Percentiles rank a stretch among this genome's conserved stretches.
phyloP scores from a whole-genome alignment of 2,888 invertebrate genomes.

The Leucoma salicis region DNA sequence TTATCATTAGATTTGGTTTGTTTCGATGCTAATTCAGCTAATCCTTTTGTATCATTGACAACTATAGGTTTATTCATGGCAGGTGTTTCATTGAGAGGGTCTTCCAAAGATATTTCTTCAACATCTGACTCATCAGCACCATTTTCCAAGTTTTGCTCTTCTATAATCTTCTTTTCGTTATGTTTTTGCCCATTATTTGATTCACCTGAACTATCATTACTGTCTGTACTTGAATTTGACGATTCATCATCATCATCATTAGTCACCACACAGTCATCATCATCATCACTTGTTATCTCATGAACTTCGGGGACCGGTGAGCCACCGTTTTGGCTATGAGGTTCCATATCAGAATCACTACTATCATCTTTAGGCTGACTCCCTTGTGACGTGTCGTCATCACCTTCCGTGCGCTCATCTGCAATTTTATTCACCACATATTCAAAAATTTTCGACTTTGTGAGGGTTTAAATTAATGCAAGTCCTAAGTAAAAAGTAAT shows the following conservation, averaged over 20 bases:
- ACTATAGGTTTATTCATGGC: slow-evolving; percentile 80
- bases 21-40: slow-evolving; percentile 87
- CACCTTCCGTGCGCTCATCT: slow-evolving; percentile 77
- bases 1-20: slow-evolving; percentile 67
- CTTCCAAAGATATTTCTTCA: slow-evolving; percentile 84
- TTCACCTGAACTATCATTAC: slow-evolving; percentile 83
- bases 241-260: slow-evolving; percentile 76
- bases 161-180: slow-evolving; percentile 77
- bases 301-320: slow-evolving; percentile 73
- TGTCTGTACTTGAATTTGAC: slow-evolving; percentile 80
- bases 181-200: slow-evolving; percentile 69
- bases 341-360: slow-evolving; percentile 67
- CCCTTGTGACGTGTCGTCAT: slow-evolving; percentile 76
- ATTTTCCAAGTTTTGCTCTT: slow-evolving; percentile 78
- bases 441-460: slow-evolving; percentile 1
- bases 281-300: slow-evolving; percentile 81
- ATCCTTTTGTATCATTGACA: slow-evolving; percentile 87
- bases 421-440: slow-evolving; percentile 34
- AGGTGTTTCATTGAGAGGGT: slow-evolving; percentile 81
- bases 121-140: slow-evolving; percentile 63
- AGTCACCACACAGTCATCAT: slow-evolving; percentile 80
- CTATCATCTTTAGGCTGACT: slow-evolving; percentile 74
- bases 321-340: slow-evolving; percentile 70
- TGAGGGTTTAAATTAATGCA: not conserved
- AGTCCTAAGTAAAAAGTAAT: not conserved